Percentiles rank a stretch among this genome's conserved stretches.
Conservation (phyloP, 2,113 vertebrate genomes). For the Azemiops feae region DNA sequence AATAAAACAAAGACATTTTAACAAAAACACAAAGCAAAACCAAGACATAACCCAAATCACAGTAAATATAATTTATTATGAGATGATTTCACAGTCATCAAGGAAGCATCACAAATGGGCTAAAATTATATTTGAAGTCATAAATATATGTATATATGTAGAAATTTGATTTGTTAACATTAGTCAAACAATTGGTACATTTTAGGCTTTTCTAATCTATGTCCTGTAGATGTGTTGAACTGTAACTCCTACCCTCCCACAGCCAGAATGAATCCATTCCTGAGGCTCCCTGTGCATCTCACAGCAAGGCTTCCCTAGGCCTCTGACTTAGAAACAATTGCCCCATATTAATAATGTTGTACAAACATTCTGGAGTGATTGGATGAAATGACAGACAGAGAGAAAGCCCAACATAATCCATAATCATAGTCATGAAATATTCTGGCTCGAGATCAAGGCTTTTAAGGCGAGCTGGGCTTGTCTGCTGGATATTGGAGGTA, state of each 20-base stretch:
- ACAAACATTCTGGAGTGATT: background rate
- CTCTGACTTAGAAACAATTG: background rate
- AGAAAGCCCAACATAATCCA: background rate
- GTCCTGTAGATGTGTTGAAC: background rate
- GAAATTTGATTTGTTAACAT: background rate
- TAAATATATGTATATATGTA: background rate
- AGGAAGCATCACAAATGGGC: background rate
- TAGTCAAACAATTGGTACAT: background rate
- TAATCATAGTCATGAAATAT: background rate
- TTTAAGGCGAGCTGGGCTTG: constrained; percentile 26
- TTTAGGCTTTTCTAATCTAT: background rate
- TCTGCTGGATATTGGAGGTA: constrained; percentile 23
- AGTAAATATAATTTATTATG: background rate
- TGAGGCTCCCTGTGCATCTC: background rate
- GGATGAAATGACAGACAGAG: background rate
- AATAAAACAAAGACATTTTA: background rate
- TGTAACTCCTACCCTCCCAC: background rate
- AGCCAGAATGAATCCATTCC: background rate
- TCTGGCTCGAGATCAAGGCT: background rate
- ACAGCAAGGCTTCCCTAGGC: background rate
- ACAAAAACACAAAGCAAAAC: background rate
- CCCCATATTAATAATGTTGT: background rate
- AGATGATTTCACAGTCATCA: background rate
- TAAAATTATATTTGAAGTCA: background rate
- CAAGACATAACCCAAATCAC: background rate